Conservation (phyloP, 2,888 invertebrate species). For the Papilio elwesi region DNA sequence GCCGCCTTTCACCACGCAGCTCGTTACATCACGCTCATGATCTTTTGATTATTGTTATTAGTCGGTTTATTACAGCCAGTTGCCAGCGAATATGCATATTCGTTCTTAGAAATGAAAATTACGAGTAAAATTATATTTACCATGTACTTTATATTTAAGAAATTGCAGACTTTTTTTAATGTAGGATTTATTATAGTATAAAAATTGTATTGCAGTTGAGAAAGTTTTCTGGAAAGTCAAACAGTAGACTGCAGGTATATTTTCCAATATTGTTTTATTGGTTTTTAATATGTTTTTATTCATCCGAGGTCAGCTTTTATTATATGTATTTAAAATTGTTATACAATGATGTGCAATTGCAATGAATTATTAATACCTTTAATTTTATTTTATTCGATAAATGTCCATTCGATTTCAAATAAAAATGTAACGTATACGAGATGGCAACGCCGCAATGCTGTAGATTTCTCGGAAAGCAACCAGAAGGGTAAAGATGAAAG, state of each 20-base stretch:
- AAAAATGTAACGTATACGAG: conserved; percentile 32
- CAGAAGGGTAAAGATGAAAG: conserved; percentile 48
- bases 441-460: conserved; percentile 27
- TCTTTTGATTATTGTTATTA: conserved; percentile 66
- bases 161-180: not conserved
- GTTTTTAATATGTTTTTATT: too few relatives aligned
- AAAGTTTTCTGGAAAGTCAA: too few relatives aligned
- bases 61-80: conserved; percentile 41
- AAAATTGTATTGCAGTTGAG: too few relatives aligned
- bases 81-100: conserved; percentile 48
- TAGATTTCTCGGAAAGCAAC: conserved; percentile 42
- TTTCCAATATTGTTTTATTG: too few relatives aligned
- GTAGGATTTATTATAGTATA: too few relatives aligned
- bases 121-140: conserved; percentile 12
- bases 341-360: too few relatives aligned
- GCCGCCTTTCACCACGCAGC: conserved; percentile 55
- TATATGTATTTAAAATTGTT: too few relatives aligned
- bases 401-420: conserved; percentile 27
- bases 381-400: not conserved
- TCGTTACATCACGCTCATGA: conserved; percentile 62
- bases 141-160: not conserved
- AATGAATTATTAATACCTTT: too few relatives aligned
- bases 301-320: too few relatives aligned
- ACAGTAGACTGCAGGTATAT: too few relatives aligned
- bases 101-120: conserved; percentile 42